These are phyloP conservation scores for Ciconia maguari DNA, from an alignment of 2,113 vertebrate genomes.

Conservation along the genomic window DNA sequence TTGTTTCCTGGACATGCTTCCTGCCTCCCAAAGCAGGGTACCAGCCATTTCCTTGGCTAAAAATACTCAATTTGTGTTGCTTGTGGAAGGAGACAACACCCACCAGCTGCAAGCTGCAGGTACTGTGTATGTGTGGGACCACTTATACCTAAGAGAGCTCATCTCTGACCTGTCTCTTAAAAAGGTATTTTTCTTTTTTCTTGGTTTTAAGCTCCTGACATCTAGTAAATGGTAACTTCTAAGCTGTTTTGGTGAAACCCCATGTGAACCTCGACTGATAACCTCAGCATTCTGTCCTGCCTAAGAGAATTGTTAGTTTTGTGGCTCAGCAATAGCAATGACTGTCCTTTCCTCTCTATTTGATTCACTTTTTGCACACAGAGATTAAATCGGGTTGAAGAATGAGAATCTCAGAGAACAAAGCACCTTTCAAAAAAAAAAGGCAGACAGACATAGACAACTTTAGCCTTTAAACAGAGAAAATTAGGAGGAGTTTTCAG, in stretches of 20 bases:
- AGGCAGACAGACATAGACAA: background rate
- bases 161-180: background rate
- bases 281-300: background rate
- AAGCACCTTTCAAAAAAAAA: background rate
- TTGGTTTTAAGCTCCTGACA: background rate
- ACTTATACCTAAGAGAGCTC: background rate
- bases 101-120: background rate
- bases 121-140: background rate
- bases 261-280: background rate
- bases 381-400: background rate
- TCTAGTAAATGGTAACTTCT: background rate
- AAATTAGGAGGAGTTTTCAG: background rate
- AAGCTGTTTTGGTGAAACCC: background rate
- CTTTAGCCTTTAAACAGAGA: background rate
- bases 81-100: background rate
- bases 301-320: background rate
- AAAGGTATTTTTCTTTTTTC: background rate
- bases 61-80: rapidly evolving
- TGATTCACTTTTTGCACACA: background rate
- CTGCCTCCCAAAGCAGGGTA: background rate
- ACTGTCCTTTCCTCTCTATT: background rate
- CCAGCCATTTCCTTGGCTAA: background rate
- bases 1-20: background rate
- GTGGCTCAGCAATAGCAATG: background rate
- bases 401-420: background rate